Evolutionary conservation across 2,888 invertebrate species (phyloP).

Genomic region (Aquatica leii): DNA sequence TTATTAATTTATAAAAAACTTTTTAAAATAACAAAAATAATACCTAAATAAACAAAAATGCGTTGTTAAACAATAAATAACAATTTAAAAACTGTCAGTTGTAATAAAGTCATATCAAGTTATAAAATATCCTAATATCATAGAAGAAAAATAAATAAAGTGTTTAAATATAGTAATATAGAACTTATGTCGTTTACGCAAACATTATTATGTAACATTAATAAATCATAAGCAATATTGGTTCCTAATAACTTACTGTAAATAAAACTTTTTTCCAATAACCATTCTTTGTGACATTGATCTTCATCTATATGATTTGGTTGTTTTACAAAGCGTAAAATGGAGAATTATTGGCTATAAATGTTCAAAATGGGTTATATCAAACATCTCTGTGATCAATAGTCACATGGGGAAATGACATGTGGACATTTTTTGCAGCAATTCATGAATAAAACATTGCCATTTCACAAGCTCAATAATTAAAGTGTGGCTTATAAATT

Average conservation of each 20-base stretch:
- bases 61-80: no score
- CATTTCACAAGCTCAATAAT: slow-evolving; percentile 14
- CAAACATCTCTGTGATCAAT: slow-evolving; percentile 20
- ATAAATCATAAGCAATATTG: slow-evolving; percentile 18
- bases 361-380: slow-evolving; percentile 19
- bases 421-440: slow-evolving; percentile 7
- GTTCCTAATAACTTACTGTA: slow-evolving; percentile 28
- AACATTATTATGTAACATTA: slow-evolving; percentile 6
- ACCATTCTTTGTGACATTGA: slow-evolving; percentile 19
- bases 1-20: no score
- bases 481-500: slow-evolving; percentile 20
- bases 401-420: slow-evolving; percentile 14
- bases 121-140: no score
- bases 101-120: no score
- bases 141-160: no score
- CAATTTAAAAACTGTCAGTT: no score
- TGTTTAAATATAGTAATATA: no score
- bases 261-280: slow-evolving; percentile 23
- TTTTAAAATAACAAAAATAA: no score
- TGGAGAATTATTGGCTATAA: slow-evolving; percentile 32
- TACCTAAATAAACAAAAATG: no score
- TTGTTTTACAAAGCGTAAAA: slow-evolving; percentile 34
- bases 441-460: slow-evolving; percentile 12
- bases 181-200: slow-evolving; percentile 4
- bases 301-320: slow-evolving; percentile 22